phyloP scores from a whole-genome alignment of 2,113 vertebrate species.

The Hippopotamus amphibius region DNA sequence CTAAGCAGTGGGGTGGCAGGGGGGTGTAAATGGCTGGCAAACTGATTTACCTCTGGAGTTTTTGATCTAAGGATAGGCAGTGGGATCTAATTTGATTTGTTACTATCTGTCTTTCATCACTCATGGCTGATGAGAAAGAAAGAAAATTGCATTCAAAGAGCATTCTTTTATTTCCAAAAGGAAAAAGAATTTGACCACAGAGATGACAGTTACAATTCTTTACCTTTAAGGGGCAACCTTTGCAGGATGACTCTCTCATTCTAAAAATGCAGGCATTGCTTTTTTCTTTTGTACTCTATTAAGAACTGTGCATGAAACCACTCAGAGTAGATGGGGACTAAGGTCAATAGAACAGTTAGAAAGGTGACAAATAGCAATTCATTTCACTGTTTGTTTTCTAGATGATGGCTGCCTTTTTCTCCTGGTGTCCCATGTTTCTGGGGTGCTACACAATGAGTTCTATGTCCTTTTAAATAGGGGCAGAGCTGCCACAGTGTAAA shows the following conservation, averaged over 20 bases:
- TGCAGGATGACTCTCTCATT: slow-evolving; percentile 42
- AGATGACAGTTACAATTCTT: slow-evolving; percentile 55
- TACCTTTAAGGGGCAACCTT: slow-evolving; percentile 59
- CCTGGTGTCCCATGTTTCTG: slow-evolving; percentile 50
- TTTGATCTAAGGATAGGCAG: slow-evolving; percentile 53
- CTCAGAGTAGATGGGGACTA: slow-evolving; percentile 50
- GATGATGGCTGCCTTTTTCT: slow-evolving; percentile 67
- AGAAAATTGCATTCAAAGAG: slow-evolving; percentile 50
- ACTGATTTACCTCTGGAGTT: slow-evolving; percentile 50
- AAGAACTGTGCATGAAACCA: slow-evolving; percentile 65
- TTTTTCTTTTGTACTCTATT: slow-evolving; percentile 68
- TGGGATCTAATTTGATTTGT: slow-evolving; percentile 45
- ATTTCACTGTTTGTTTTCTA: slow-evolving; percentile 77
- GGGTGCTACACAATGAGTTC: slow-evolving; percentile 67
- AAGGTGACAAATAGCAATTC: slow-evolving; percentile 74
- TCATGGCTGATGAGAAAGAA: slow-evolving; percentile 55
- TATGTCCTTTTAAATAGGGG: slow-evolving; percentile 74
- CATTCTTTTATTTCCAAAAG: slow-evolving; percentile 50
- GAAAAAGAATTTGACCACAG: slow-evolving; percentile 60
- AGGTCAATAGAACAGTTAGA: slow-evolving; percentile 68
- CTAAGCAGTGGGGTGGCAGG: neutral
- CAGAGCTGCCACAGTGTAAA: slow-evolving; percentile 63
- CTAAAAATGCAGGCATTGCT: slow-evolving; percentile 59
- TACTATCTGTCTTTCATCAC: slow-evolving; percentile 57
- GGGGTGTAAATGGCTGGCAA: neutral